A percentile compares a stretch with the other conserved stretches of the same genome.
Conservation (phyloP, 2,888 invertebrate genomes). For the Oscheius sp. region DNA sequence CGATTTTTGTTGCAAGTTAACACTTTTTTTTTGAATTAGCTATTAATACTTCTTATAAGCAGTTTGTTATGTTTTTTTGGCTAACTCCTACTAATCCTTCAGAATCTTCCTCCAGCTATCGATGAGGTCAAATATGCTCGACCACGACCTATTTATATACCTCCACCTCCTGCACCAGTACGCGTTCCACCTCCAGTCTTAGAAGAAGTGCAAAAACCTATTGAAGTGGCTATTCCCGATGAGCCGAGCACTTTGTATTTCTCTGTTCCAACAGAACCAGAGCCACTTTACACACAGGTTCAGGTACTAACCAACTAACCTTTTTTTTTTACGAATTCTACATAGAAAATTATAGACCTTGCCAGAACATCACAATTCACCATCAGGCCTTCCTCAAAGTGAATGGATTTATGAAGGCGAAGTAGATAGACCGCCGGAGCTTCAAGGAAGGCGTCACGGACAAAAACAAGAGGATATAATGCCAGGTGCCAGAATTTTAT, state of each 20-base stretch:
- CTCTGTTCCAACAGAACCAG: conserved; percentile 10
- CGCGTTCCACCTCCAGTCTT: too few relatives aligned
- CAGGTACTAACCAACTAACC: conserved; percentile 14
- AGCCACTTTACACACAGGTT: neutral
- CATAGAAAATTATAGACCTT: neutral
- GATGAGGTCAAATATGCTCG: conserved; percentile 43
- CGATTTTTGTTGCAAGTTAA: too few relatives aligned
- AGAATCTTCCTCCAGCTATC: conserved; percentile 51
- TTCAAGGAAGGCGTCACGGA: conserved; percentile 1
- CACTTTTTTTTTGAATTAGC: too few relatives aligned
- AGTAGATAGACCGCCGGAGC: conserved; percentile 30
- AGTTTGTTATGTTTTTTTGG: neutral
- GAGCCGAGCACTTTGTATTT: conserved; percentile 23
- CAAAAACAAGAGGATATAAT: too few relatives aligned
- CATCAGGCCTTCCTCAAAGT: conserved; percentile 9
- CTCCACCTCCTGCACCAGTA: neutral
- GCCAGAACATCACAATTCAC: neutral
- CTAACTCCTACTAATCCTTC: conserved; percentile 21
- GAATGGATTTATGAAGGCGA: conserved; percentile 37
- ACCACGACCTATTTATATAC: conserved; percentile 13
- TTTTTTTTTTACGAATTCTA: neutral
- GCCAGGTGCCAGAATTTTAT: too few relatives aligned
- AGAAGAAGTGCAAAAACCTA: neutral
- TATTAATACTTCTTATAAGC: too few relatives aligned
- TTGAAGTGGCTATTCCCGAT: conserved; percentile 25